Conservation (phyloP, 2,113 vertebrate species). For the Gopherus evgoodei region DNA sequence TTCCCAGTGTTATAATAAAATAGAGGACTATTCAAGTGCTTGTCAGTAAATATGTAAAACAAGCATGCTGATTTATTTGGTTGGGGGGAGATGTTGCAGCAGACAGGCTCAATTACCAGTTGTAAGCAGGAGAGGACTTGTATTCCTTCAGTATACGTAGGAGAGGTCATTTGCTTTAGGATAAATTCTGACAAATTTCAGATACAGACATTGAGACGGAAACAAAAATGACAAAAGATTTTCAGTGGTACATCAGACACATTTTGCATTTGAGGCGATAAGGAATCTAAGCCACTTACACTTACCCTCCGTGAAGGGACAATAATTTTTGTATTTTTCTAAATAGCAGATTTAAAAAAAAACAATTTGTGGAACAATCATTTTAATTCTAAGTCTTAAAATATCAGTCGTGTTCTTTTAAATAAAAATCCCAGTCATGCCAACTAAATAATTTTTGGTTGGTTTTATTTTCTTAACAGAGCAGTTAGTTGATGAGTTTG, state of each 20-base stretch:
- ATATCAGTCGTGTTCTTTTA: background rate
- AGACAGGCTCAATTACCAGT: constrained; percentile 77
- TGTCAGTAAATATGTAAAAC: constrained; percentile 74
- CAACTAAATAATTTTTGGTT: constrained; percentile 18
- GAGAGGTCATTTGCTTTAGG: constrained; percentile 79
- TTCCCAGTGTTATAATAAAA: constrained; percentile 53
- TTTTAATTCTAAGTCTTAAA: constrained; percentile 38
- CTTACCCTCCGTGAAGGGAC: constrained; percentile 44
- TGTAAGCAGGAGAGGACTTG: constrained; percentile 71
- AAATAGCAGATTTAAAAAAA: constrained; percentile 32
- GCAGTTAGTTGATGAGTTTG: constrained; percentile 25
- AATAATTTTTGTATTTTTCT: constrained; percentile 53
- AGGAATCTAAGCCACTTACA: constrained; percentile 20
- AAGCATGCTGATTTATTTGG: constrained; percentile 64
- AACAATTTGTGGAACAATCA: constrained; percentile 29
- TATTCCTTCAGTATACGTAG: constrained; percentile 67
- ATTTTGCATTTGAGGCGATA: constrained; percentile 45
- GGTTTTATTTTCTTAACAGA: constrained; percentile 17
- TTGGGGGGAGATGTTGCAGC: constrained; percentile 59
- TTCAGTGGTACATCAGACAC: constrained; percentile 55
- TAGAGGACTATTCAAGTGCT: constrained; percentile 66
- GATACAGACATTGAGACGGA: constrained; percentile 61
- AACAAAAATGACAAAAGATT: constrained; percentile 73
- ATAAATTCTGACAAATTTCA: constrained; percentile 79
- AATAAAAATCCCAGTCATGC: background rate